Evolutionary conservation across 2,888 invertebrate genomes (phyloP).

Genomic region (Geotrupes spiniger): DNA sequence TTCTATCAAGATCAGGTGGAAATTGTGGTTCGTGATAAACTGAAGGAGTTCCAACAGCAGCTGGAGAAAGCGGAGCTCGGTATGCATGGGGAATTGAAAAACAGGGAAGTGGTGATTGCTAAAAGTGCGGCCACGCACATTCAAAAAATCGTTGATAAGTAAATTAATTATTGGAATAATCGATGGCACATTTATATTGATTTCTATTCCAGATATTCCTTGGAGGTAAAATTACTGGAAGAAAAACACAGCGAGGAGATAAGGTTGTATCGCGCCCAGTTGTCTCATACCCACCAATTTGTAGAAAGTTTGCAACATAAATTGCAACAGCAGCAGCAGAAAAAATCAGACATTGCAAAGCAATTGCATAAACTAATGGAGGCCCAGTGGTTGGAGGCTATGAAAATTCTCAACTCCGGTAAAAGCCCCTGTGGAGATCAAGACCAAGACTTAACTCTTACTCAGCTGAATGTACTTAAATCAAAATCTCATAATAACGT

Average conservation of each 20-base stretch:
- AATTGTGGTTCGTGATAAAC: conserved; percentile 69
- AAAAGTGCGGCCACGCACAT: conserved; percentile 72
- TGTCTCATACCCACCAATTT: conserved; percentile 67
- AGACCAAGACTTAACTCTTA: conserved; percentile 28
- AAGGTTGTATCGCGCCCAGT: conserved; percentile 66
- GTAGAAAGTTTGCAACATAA: conserved; percentile 64
- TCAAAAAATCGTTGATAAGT: conserved; percentile 67
- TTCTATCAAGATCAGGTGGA: conserved; percentile 82
- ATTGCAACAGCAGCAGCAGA: conserved; percentile 51
- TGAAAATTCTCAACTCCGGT: conserved; percentile 58
- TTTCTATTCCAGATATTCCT: conserved; percentile 63
- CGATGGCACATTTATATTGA: conserved; percentile 14
- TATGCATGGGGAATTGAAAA: conserved; percentile 62
- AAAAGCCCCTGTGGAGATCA: conserved; percentile 28
- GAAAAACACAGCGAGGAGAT: conserved; percentile 78
- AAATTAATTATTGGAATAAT: conserved; percentile 28
- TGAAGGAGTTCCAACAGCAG: conserved; percentile 74
- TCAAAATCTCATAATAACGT: conserved; percentile 39
- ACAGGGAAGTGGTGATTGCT: conserved; percentile 63
- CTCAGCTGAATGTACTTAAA: conserved; percentile 41
- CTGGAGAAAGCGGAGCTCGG: conserved; percentile 67
- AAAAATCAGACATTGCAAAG: conserved; percentile 67
- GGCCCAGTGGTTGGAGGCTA: conserved; percentile 75
- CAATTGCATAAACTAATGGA: conserved; percentile 74
- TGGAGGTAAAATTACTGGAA: conserved; percentile 73